phyloP scores from a whole-genome alignment of 2,888 invertebrate species.

The Agrotis puta region DNA sequence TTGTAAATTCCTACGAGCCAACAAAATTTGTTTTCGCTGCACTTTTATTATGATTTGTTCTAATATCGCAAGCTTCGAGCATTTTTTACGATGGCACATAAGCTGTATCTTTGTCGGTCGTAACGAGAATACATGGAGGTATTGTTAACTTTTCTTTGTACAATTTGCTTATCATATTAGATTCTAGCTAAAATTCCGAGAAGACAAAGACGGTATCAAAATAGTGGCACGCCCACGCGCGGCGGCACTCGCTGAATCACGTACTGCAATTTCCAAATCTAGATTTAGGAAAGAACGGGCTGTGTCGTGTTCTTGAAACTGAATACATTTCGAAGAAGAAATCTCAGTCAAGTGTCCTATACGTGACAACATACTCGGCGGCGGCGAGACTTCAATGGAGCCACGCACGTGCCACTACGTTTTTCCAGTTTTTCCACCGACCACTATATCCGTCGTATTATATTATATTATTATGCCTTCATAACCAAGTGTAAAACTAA shows the following conservation, averaged over 20 bases:
- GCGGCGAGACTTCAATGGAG: slow-evolving; percentile 80
- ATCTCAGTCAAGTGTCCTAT: slow-evolving; percentile 72
- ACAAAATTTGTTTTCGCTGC: slow-evolving; percentile 76
- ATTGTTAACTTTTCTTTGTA: slow-evolving; percentile 63
- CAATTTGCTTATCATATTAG: slow-evolving; percentile 70
- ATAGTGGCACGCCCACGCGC: slow-evolving; percentile 76
- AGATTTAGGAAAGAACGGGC: slow-evolving; percentile 82
- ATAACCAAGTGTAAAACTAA: slow-evolving; percentile 63
- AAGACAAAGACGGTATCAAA: slow-evolving; percentile 70
- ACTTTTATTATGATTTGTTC: slow-evolving; percentile 70
- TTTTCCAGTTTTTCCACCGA: slow-evolving; percentile 78
- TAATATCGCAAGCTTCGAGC: slow-evolving; percentile 60
- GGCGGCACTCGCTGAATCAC: slow-evolving; percentile 72
- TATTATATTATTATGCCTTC: slow-evolving; percentile 60
- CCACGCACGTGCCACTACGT: slow-evolving; percentile 71
- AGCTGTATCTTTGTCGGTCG: slow-evolving; percentile 49
- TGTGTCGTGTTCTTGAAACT: slow-evolving; percentile 78
- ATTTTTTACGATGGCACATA: slow-evolving; percentile 57
- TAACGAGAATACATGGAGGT: slow-evolving; percentile 54
- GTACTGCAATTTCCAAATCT: slow-evolving; percentile 84
- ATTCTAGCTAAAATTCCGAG: slow-evolving; percentile 69
- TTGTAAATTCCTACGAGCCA: slow-evolving; percentile 79
- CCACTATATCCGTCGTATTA: slow-evolving; percentile 61
- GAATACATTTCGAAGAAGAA: slow-evolving; percentile 83
- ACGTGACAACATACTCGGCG: slow-evolving; percentile 78